Percentiles rank a stretch among this genome's conserved stretches.
These are phyloP conservation scores for Antedon mediterranea DNA, from an alignment of 53 echinoderm and acorn worm species.

Conservation along the genomic window DNA sequence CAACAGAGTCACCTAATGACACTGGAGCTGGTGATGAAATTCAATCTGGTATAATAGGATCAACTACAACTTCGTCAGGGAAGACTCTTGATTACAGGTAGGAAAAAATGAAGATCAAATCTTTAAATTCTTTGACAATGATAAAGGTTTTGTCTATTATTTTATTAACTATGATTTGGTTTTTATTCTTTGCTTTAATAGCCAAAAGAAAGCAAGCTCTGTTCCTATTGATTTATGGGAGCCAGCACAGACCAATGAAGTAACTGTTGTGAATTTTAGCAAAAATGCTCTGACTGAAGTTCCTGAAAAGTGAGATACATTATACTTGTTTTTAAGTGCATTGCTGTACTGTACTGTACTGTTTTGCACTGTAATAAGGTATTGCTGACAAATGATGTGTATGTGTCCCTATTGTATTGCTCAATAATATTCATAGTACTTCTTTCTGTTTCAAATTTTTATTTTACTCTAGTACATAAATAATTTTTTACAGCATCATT, in stretches of 20 bases:
- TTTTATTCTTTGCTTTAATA: no score
- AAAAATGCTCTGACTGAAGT: conserved; percentile 76
- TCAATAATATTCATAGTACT: no score
- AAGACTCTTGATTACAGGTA: conserved; percentile 51
- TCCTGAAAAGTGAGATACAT: conserved; percentile 85
- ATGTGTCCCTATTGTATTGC: no score
- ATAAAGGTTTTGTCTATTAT: no score
- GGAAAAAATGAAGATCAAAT: background rate
- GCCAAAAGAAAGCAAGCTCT: conserved; percentile 63
- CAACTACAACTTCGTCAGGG: conserved; percentile 30
- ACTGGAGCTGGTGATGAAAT: conserved; percentile 23
- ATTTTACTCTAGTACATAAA: no score
- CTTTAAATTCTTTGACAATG: no score
- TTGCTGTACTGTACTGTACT: no score
- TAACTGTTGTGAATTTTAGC: conserved; percentile 76
- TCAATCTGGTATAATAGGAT: conserved; percentile 58
- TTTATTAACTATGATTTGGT: no score
- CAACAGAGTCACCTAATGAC: conserved; percentile 21
- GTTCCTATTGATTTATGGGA: conserved; percentile 72
- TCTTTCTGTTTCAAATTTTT: no score
- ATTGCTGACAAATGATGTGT: no score
- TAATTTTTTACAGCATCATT: conserved; percentile 32
- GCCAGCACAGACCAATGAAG: conserved; percentile 67
- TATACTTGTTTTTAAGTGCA: background rate
- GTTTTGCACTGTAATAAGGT: no score